These are phyloP conservation scores for Apamea anceps DNA, from an alignment of 2,888 invertebrate species.

Conservation along the genomic window DNA sequence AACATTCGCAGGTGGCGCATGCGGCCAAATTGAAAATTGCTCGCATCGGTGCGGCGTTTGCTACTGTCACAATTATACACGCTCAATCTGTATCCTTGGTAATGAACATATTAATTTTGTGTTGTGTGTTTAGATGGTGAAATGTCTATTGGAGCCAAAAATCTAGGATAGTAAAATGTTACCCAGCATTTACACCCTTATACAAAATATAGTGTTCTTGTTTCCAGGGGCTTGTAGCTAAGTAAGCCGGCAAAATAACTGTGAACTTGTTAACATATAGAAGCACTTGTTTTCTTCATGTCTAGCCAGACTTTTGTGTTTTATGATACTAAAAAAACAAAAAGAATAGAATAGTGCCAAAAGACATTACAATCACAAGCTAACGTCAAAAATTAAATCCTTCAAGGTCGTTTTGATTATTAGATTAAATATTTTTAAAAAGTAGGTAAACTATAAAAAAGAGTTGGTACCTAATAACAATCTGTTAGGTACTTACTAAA, in stretches of 20 bases:
- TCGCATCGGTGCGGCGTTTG: conserved; percentile 52
- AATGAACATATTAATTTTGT: conserved; percentile 47
- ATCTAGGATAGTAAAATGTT: not conserved
- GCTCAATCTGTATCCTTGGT: conserved; percentile 46
- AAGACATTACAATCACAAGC: too few species aligned
- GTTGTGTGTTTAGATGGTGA: conserved; percentile 8
- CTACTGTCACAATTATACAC: conserved; percentile 41
- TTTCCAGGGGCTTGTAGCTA: too few species aligned
- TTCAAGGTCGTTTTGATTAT: too few species aligned
- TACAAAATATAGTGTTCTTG: too few species aligned
- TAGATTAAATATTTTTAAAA: too few species aligned
- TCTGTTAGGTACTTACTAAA: not conserved
- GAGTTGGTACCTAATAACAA: not conserved
- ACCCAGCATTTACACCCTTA: not conserved
- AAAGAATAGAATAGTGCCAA: not conserved
- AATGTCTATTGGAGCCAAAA: not conserved
- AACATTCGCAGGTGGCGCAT: conserved; percentile 73
- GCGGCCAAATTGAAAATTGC: conserved; percentile 78
- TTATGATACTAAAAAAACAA: not conserved
- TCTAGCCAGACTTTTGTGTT: too few species aligned
- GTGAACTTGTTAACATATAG: too few species aligned
- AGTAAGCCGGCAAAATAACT: too few species aligned
- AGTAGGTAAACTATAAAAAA: not conserved
- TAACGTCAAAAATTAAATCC: too few species aligned
- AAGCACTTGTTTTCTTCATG: too few species aligned